Percentiles rank a stretch among this genome's conserved stretches.
Evolutionary conservation across 1,140 invertebrate species (phyloP).

Genomic region (Diorhabda sublineata): DNA sequence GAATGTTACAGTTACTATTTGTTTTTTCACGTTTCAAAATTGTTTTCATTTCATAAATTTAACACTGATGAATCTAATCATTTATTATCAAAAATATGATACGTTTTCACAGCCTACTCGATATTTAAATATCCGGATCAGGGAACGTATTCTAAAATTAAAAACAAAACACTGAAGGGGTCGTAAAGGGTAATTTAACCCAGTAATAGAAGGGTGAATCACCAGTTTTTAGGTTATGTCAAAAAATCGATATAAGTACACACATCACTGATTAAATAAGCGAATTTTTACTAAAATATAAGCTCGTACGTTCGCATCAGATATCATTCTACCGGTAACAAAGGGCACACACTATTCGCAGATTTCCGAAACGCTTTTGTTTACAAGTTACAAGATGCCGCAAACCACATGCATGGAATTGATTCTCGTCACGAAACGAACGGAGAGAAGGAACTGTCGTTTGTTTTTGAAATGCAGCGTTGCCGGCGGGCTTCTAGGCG

Average conservation of each 20-base stretch:
- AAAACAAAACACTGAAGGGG: constrained; percentile 9
- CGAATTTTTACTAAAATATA: not conserved
- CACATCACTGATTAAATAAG: constrained; percentile 10
- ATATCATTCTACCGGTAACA: not conserved
- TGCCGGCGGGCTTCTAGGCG: constrained; percentile 28
- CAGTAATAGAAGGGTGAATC: constrained; percentile 21
- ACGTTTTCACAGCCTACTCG: not conserved
- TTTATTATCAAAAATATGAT: too few species aligned
- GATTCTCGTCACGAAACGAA: constrained; percentile 5
- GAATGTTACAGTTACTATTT: not conserved
- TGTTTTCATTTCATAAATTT: not conserved
- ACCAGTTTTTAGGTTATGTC: constrained; percentile 27
- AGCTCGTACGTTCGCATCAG: not conserved
- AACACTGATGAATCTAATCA: too few species aligned
- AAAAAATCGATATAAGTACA: constrained; percentile 28
- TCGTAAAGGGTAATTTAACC: not conserved
- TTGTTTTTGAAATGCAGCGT: constrained; percentile 29
- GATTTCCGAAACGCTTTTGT: constrained; percentile 18
- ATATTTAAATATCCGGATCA: not conserved
- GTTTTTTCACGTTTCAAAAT: not conserved
- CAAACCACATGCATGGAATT: constrained; percentile 4
- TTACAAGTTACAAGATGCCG: constrained; percentile 24
- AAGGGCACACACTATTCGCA: constrained; percentile 11
- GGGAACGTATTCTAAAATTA: not conserved
- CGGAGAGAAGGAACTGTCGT: constrained; percentile 28